These are phyloP conservation scores for Melitaea cinxia DNA, from an alignment of 1,140 invertebrate species.

Conservation along the genomic window DNA sequence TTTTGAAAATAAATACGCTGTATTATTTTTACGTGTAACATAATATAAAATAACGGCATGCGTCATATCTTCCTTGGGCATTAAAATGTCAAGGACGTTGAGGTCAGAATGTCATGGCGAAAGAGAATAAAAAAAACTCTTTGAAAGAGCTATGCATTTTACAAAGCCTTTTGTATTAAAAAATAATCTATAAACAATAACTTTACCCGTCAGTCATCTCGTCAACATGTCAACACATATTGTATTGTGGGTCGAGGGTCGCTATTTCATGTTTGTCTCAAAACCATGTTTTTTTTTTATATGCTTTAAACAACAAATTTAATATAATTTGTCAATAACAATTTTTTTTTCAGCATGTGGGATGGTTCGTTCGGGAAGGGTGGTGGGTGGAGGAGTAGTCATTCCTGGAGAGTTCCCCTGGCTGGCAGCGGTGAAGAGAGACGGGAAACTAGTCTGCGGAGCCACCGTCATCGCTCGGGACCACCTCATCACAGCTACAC, in stretches of 20 bases:
- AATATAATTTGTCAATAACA: background rate
- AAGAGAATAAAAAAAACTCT: background rate
- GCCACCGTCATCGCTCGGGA: constrained; percentile 72
- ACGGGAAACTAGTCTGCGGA: constrained; percentile 71
- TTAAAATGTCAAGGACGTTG: background rate
- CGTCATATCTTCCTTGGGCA: background rate
- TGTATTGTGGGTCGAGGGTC: no score
- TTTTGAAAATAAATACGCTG: background rate
- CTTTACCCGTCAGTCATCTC: no score
- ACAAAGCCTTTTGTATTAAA: no score
- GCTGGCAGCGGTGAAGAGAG: constrained; percentile 70
- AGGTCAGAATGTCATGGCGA: background rate
- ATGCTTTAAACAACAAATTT: no score
- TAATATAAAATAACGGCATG: background rate
- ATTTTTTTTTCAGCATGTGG: constrained; percentile 59
- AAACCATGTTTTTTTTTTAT: no score
- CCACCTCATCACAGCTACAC: constrained; percentile 77
- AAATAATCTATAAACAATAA: no score
- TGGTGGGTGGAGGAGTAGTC: constrained; percentile 71
- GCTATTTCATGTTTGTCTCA: no score
- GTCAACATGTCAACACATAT: no score
- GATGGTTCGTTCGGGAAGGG: constrained; percentile 61
- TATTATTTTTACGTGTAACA: background rate
- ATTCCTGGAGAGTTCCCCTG: constrained; percentile 73
- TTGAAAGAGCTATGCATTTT: no score